A percentile compares a stretch with the other conserved stretches of the same genome.
phyloP scores from a whole-genome alignment of 1,140 invertebrate species.

The Xylocopa sonorina region DNA sequence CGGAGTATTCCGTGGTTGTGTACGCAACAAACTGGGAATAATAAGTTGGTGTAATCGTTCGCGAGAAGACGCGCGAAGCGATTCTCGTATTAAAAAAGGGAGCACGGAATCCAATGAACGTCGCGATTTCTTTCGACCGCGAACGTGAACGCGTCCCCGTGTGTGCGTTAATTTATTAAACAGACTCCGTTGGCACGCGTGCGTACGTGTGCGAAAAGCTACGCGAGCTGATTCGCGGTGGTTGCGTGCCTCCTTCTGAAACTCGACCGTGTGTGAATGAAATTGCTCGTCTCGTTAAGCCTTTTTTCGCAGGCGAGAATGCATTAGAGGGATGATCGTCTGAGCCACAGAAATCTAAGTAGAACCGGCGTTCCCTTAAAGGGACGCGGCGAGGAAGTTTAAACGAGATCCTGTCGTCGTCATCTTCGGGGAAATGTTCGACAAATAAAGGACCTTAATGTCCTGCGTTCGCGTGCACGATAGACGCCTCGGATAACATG shows the following conservation, averaged over 20 bases:
- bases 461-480: background rate
- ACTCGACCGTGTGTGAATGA: conserved; percentile 16
- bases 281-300: conserved; percentile 21
- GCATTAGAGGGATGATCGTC: background rate
- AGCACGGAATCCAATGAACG: conserved; percentile 60
- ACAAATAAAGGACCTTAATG: background rate
- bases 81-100: conserved; percentile 62
- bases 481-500: background rate
- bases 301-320: conserved; percentile 20
- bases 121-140: conserved; percentile 9
- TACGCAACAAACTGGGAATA: conserved; percentile 10
- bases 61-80: conserved; percentile 37
- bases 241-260: conserved; percentile 19
- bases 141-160: background rate
- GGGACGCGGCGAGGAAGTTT: conserved; percentile 18
- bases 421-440: background rate
- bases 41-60: conserved; percentile 37
- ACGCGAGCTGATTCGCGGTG: background rate
- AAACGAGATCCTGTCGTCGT: conserved; percentile 34
- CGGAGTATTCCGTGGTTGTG: background rate
- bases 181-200: background rate
- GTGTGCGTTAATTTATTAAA: conserved; percentile 28
- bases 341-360: background rate
- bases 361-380: conserved; percentile 23
- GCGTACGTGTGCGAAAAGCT: conserved; percentile 2